Evolutionary conservation across 2,888 invertebrate genomes (phyloP), one percentile per base, ranked within the genome.

Genomic region (Hoplodrina blanda): DNA sequence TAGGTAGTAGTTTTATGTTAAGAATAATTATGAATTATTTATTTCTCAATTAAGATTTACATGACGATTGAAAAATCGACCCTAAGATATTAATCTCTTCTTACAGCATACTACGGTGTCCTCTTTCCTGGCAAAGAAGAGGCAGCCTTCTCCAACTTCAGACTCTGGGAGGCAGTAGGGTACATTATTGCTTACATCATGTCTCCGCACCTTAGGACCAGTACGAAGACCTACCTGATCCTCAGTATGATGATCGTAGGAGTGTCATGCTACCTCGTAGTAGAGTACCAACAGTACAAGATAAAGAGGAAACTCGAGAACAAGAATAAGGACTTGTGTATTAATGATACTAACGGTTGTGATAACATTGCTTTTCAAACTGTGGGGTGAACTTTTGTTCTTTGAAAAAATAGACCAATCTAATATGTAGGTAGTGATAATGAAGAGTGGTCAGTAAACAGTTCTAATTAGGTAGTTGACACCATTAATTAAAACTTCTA

Each of bases 141-240:
- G 85, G 97, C 97, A 0, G 97, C 97, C 0, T 97, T 97, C 92
- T 96, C 97, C 54, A 97, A 97, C 93, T 97, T 97, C 93, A 93
- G 97, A 0, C 94, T 97, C 4, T 97, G 97, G 97, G 97, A 97
- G 87, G 97, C 97, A 0, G 89, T 97, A 0, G 97, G 97, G 4
- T 97, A 97, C 89, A 97, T 97, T 74, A 93, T 97, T 13, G 97
- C 97, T 1, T 97, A 97, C 87, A 90, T 96, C 46, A 94, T 97
- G 77, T 97, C 97, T 1, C 95, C 96, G 4, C 93, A 93, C 80
- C 82, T 97, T 2, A 92, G 96, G 62, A 96, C 96, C 19, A 90
- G 93, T 64, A 87, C 93, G 30, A 97, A 97, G 86, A 93, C 97
- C 0, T 96, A 96, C 88, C 88, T 97, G 7, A 91, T 97, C 54